A percentile compares a stretch with the other conserved stretches of the same genome.
Evolutionary conservation across 2,888 invertebrate genomes (phyloP).

Genomic region (Parascotia fuliginaria): DNA sequence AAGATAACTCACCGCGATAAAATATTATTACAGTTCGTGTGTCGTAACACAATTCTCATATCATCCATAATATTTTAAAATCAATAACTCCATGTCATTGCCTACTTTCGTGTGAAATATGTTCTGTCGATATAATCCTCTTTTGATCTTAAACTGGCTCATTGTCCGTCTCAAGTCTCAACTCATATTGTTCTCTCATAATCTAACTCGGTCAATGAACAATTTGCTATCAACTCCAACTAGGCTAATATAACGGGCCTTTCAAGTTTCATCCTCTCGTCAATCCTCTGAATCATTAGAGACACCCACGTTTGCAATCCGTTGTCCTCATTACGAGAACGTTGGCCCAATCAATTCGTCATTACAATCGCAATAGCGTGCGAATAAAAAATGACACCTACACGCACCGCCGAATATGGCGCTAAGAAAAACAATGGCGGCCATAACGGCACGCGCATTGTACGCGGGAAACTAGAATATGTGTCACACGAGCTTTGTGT

Average conservation of each 20-base stretch:
- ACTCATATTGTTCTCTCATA: constrained; percentile 47
- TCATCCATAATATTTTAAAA: constrained; percentile 40
- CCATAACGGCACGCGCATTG: constrained; percentile 64
- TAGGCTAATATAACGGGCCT: constrained; percentile 69
- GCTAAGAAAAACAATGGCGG: constrained; percentile 74
- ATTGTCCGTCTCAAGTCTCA: constrained; percentile 20
- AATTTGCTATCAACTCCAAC: constrained; percentile 49
- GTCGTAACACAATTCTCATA: constrained; percentile 62
- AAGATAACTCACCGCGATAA: constrained; percentile 65
- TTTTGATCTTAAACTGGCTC: constrained; percentile 47
- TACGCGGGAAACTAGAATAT: constrained; percentile 42
- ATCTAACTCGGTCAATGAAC: constrained; percentile 54
- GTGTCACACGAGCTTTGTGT: constrained; percentile 56
- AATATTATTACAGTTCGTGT: constrained; percentile 65
- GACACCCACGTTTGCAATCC: constrained; percentile 72
- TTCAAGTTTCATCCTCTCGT: constrained; percentile 59
- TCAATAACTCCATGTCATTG: constrained; percentile 47
- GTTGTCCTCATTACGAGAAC: constrained; percentile 68
- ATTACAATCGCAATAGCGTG: constrained; percentile 72
- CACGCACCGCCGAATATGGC: constrained; percentile 65
- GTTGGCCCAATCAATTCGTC: constrained; percentile 80
- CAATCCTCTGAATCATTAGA: constrained; percentile 72
- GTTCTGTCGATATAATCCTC: constrained; percentile 30
- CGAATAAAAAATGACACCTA: constrained; percentile 76
- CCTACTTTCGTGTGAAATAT: constrained; percentile 13